Base-by-base conservation (phyloP, 2,888 invertebrate species). In the Hemaris fuciformis region DNA sequence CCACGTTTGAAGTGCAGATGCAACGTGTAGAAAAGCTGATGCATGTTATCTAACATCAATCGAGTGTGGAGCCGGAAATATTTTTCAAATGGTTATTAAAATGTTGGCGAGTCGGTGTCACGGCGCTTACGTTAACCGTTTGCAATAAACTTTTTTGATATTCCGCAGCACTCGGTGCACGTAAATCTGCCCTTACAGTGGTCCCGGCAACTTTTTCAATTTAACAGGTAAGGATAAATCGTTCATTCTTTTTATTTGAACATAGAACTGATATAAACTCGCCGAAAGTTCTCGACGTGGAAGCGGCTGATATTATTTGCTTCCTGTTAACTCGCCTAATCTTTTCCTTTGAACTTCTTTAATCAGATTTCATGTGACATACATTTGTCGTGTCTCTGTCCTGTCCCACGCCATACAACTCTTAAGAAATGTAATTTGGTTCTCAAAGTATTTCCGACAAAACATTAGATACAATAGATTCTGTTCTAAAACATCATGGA, bases 191-290 rank as follows among this genome's bases (percentile, higher is more conserved):
- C 88, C 88, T 87, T 81, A 85, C 86, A 87, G 82, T 89, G 84
- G 89, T 89, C 85, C 84, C 83, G 72, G 85, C 77, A 92, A 91
- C 91, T 92, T 92, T 92, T 92, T 92, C 91, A 91, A 92, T 92
- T 92, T 91, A 91, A 92, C 91, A 90, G 90, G 90, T 91, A 89
- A 87, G 89, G 87, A 91, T 91, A 92, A 91, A 91, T 90, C 90
- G 89, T 90, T 89, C 86, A 88, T 88, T 89, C 89, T 91, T 90
- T 90, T 90, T 91, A 91, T 89, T 90, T 88, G 87, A 87, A 88
- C 89, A 89, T 87, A 86, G 88, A 89, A 88, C 87, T 88, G 85
- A 89, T 88, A 90, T 88, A 89, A 88, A 89, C 87, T 89, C 83
- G 74, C 73, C 73, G 78, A 82, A 88, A 87, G 77, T 87, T 89